Base-by-base conservation (phyloP, 1,140 invertebrate genomes). In the Aporrectodea caliginosa region DNA sequence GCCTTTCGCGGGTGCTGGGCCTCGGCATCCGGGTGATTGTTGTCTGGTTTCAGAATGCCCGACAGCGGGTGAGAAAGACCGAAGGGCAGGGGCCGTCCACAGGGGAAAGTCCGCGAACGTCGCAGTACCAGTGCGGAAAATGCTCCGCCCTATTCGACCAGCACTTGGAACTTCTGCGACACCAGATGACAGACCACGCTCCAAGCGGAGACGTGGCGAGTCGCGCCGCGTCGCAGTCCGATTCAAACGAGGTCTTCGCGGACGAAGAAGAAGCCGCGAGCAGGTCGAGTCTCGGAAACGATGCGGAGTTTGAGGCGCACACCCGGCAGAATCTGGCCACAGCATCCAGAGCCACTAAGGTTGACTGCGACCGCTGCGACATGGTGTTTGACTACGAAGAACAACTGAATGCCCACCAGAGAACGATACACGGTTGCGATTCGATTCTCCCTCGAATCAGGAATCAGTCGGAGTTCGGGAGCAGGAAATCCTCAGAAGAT, bases 91-190 rank as follows among this genome's bases (percentile, higher is more conserved):
- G 87, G 73, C 30, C 90, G 94, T 22, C 96, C 16, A 34, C 31
- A n/a, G 69, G n/a, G 22, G 32, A 31, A 98, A 89, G 95, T 98
- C 2, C 98, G 98, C 85, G 96, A 98, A 89, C 98, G 98, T 88
- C 95, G 98, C 87, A 95, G 94, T 99, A 99, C 88, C 96, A 98
- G 85, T 99, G 98, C 87, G 99, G 98, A 89, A 98, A 98, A 89
- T 99, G 98, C 89, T 91, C 96, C 82, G 90, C 98, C 81, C 96
- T 98, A 14, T 99, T 99, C 89, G 97, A 99, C 88, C 90, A 97
- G 79, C 99, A 99, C 86, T 99, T 99, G 88, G 98, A 99, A 89
- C 90, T 99, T 1, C 99, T 99, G 82, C 92, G 97, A 83, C 98
- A 99, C 90, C 97, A 99, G 86, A 99, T 99, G 87, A 96, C 95